Conservation (phyloP, 2,113 vertebrate genomes). For the Petrocephalus microphthalmus region DNA sequence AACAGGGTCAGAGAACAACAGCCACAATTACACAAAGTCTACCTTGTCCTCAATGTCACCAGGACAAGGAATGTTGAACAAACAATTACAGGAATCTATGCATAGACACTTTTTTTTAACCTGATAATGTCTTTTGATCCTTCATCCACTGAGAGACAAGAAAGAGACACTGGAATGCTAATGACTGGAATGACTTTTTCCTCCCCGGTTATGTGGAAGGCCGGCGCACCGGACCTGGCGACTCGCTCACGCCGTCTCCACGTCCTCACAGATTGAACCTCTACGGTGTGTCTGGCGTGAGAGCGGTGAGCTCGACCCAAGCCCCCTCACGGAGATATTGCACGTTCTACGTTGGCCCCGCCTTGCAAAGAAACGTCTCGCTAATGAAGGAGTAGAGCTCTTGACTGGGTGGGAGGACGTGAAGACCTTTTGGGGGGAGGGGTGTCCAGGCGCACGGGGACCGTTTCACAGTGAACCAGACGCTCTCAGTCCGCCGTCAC, state of each 20-base stretch:
- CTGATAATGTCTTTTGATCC: conserved; percentile 47
- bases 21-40: conserved; percentile 33
- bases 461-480: background rate
- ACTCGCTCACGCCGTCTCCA: no score
- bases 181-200: background rate
- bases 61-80: conserved; percentile 28
- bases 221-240: background rate
- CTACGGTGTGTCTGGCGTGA: conserved; percentile 22
- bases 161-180: conserved; percentile 7
- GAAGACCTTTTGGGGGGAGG: conserved; percentile 2
- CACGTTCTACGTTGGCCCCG: conserved; percentile 42
- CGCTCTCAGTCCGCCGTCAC: background rate
- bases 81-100: conserved; percentile 36
- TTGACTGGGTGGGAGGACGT: conserved; percentile 9
- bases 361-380: conserved; percentile 30
- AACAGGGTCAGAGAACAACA: conserved; percentile 38
- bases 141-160: conserved; percentile 53
- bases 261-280: conserved; percentile 5
- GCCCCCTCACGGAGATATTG: conserved; percentile 34
- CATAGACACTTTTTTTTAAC: conserved; percentile 43
- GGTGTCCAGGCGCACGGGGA: background rate
- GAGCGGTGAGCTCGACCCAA: background rate
- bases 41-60: conserved; percentile 28
- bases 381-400: conserved; percentile 20
- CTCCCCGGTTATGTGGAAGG: background rate